Evolutionary conservation across 2,797 vertebrate species (phyloP), one percentile per base, ranked within the genome.

Genomic region (Lepidocolaptes lacrymiger): DNA sequence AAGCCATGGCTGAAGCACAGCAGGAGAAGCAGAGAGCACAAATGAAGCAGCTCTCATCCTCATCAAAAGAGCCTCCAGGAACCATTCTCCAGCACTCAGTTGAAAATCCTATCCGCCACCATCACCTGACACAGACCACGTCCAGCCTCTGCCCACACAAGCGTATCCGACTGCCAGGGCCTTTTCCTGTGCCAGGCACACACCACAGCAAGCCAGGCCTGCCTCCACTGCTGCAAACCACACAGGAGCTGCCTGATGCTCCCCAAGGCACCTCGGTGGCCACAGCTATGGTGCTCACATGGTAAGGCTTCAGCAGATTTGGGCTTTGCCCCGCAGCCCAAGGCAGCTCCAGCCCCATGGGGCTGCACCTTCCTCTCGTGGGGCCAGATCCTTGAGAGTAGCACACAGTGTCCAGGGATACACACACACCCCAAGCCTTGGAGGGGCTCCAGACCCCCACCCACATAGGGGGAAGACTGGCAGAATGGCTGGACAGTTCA

Each of bases 201-300:
- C 1, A 5, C 14, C 66, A 62, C 46, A 52, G 55, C 16, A 59
- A 61, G 28, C 44, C 11, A 34, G 71, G 37, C 51, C 67, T 66
- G 71, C 26, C 64, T 52, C 37, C 36, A 15, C 44, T 22, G 43
- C 55, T 26, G 12, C 18, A 10, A 46, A 52, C 12, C 34, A 19
- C 44, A 18, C 2, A 2, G 39, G 20, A 54, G 27, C 39, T 2
- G 17, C 59, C 0, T 7, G 21, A 16, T 26, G 27, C 51, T 62
- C 28, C 18, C 15, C 44, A n/a, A 34, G 23, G 30, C 67, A 56
- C 63, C 72, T 56, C 0, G 1, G 0, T 36, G 61, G n/a, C 48
- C 69, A 32, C 6, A 0, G 36, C 69, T 17, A 36, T 2, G 1
- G 49, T 10, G 37, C 49, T 49, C 28, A n/a, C 24, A 27, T 0